Base-by-base conservation (phyloP, 2,797 vertebrate species). In the Varecia variegata region DNA sequence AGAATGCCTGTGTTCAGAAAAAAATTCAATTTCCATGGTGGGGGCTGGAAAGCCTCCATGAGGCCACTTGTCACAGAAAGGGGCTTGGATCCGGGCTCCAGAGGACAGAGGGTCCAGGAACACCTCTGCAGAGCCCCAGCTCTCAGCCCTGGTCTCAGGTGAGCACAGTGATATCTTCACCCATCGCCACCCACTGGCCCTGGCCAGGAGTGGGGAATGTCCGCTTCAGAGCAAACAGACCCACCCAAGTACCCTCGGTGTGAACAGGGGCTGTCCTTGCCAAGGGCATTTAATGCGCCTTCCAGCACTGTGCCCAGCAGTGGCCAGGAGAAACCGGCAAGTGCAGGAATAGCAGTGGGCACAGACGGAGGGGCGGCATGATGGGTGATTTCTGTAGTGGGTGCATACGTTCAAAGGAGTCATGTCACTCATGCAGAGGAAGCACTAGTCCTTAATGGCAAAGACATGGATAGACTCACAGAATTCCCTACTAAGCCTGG, bases 1-100 rank as follows among this genome's bases (percentile, higher is more conserved):
- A 98, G 96, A 97, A 93, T 84, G 97, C 98, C 93, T 96, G 93
- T 96, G 97, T 97, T 98, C 93, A 93, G 96, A 98, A 73, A 96
- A 96, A 98, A 98, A 98, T 98, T 98, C 92, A 92, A 86, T 98
- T 98, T 98, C 95, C 96, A 97, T 0, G 1, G 97, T 95, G 95
- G 96, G 97, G 97, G 96, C 96, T 93, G 91, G 86, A 94, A 58
- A 95, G 91, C 68, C 82, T 97, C 94, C 56, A 67, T 10, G 65
- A 97, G 94, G 93, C 65, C 97, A 93, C 96, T 90, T 97, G 97
- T 93, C 94, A 97, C 82, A 84, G 88, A 2, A 35, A 68, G 91
- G 90, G 96, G 95, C 81, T 58, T 94, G 92, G 54, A 96, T 93
- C 71, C 82, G 92, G 93, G 85, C 91, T 97, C 88, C 25, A 50